phyloP scores from a whole-genome alignment of 2,797 vertebrate species.

The Oryzias sinensis region DNA sequence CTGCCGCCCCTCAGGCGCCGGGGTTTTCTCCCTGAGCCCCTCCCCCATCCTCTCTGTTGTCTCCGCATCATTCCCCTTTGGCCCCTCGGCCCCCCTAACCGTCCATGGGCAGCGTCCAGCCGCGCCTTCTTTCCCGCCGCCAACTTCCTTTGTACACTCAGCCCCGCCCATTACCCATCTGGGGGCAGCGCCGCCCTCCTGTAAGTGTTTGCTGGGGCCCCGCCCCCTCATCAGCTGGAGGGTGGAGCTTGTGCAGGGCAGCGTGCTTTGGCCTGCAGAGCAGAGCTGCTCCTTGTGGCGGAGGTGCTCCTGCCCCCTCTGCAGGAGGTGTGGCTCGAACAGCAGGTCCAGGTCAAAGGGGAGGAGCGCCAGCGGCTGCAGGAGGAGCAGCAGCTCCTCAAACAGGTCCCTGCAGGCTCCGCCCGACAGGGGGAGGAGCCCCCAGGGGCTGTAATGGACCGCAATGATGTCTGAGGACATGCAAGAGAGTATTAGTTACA shows the following conservation, averaged over 20 bases:
- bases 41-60: conserved; percentile 21
- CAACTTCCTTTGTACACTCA: conserved; percentile 19
- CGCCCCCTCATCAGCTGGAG: conserved; percentile 89
- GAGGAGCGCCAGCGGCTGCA: conserved; percentile 93
- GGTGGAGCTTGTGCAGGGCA: conserved; percentile 87
- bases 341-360: conserved; percentile 94
- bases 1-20: conserved; percentile 57
- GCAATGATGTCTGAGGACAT: conserved; percentile 82
- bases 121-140: not conserved
- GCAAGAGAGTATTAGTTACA: not conserved
- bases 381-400: conserved; percentile 90
- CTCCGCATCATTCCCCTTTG: conserved; percentile 30
- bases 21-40: conserved; percentile 47
- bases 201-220: conserved; percentile 63
- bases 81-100: conserved; percentile 68
- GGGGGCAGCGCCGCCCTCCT: conserved; percentile 49
- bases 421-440: conserved; percentile 89
- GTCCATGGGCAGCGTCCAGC: conserved; percentile 9
- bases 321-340: conserved; percentile 89
- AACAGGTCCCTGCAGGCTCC: conserved; percentile 87
- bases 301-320: conserved; percentile 87
- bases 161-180: conserved; percentile 64
- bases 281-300: conserved; percentile 91
- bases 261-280: conserved; percentile 80
- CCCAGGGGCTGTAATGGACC: conserved; percentile 89